phyloP scores from a whole-genome alignment of 2,113 vertebrate genomes.

The Perca schrenkii region DNA sequence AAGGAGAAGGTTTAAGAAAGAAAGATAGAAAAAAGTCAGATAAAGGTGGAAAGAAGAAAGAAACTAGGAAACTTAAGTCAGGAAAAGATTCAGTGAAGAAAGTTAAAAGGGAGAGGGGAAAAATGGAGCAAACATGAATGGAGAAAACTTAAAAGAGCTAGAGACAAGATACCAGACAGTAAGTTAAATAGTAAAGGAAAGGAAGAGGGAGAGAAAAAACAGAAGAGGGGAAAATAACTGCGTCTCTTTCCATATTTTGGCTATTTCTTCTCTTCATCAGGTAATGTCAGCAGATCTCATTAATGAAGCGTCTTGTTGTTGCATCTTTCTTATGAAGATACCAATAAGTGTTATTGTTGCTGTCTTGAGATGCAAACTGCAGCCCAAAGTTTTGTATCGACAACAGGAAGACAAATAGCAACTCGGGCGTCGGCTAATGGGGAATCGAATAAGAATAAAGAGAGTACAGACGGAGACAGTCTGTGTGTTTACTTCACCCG shows the following conservation, averaged over 20 bases:
- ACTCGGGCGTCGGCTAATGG: slow-evolving; percentile 25
- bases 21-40: background rate
- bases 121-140: too few species aligned
- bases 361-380: background rate
- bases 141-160: background rate
- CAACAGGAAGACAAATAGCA: slow-evolving; percentile 27
- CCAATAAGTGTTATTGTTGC: background rate
- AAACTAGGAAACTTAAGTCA: background rate
- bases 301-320: background rate
- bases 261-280: background rate
- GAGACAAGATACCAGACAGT: background rate
- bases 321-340: background rate
- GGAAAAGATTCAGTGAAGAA: background rate
- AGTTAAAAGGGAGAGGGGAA: background rate
- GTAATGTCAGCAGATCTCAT: background rate
- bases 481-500: slow-evolving; percentile 44
- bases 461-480: slow-evolving; percentile 17
- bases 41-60: background rate
- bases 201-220: background rate
- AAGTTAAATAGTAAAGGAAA: background rate
- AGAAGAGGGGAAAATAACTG: background rate
- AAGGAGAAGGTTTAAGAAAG: background rate
- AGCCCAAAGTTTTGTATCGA: slow-evolving; percentile 7
- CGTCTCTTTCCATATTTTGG: background rate
- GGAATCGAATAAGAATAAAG: slow-evolving; percentile 22